A percentile compares a stretch with the other conserved stretches of the same genome.
Evolutionary conservation across 2,888 invertebrate genomes (phyloP).

Genomic region (Yponomeuta evonymella): DNA sequence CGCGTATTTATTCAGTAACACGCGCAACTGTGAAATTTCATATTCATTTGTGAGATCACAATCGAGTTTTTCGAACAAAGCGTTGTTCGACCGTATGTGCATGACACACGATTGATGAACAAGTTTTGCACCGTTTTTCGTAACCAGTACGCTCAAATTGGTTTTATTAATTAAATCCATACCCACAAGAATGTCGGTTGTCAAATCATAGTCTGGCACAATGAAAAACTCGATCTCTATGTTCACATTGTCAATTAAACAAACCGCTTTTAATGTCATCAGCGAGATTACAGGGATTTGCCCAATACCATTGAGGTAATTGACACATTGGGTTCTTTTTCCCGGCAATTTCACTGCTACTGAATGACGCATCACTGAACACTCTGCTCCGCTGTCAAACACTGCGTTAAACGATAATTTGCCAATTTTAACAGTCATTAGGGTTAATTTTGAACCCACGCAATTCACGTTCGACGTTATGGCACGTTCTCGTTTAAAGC

Average conservation of each 20-base stretch:
- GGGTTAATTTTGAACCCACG: conserved; percentile 18
- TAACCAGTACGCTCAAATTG: conserved; percentile 23
- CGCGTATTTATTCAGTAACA: conserved; percentile 26
- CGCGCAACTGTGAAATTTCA: conserved; percentile 22
- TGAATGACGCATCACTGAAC: conserved; percentile 30
- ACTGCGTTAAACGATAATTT: conserved; percentile 20
- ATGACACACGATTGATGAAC: conserved; percentile 19
- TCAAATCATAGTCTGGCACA: conserved; percentile 24
- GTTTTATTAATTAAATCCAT: conserved; percentile 24
- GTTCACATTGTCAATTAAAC: conserved; percentile 22
- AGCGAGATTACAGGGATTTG: conserved; percentile 26
- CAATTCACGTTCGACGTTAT: conserved; percentile 28
- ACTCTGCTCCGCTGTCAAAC: conserved; percentile 34
- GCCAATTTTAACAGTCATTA: conserved; percentile 20
- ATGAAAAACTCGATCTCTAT: conserved; percentile 28
- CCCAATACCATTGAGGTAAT: conserved; percentile 27
- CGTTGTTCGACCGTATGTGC: conserved; percentile 19
- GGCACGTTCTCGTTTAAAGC: conserved; percentile 26
- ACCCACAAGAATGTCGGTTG: conserved; percentile 23
- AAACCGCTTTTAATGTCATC: conserved; percentile 18
- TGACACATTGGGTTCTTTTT: conserved; percentile 19
- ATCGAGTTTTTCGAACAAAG: conserved; percentile 26
- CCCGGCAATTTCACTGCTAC: conserved; percentile 29
- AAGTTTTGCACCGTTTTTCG: conserved; percentile 21
- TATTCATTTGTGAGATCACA: conserved; percentile 23